Evolutionary conservation across 2,888 invertebrate genomes (phyloP).

Genomic region (Drosophila percnosoma): DNA sequence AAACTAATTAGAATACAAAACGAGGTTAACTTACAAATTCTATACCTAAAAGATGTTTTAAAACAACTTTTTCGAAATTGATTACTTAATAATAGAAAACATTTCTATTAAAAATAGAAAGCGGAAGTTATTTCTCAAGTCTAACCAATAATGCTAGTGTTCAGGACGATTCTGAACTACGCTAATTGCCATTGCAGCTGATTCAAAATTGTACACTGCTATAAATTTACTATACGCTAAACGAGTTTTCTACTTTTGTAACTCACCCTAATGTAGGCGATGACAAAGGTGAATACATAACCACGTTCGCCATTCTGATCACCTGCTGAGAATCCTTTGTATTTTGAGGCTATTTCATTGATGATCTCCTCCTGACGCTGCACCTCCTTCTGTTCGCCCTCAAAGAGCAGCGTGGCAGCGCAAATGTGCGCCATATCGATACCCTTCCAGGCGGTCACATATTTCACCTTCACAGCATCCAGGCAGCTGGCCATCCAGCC

Average conservation of each 20-base stretch:
- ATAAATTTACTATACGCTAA: background rate
- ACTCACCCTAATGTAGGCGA: constrained; percentile 97
- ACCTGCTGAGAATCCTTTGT: constrained; percentile 95
- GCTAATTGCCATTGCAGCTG: background rate
- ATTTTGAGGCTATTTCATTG: constrained; percentile 90
- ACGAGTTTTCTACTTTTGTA: background rate
- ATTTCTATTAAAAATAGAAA: background rate
- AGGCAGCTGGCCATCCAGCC: constrained; percentile 88
- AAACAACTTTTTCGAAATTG: background rate
- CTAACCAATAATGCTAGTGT: background rate
- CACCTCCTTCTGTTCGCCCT: constrained; percentile 91
- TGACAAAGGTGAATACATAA: constrained; percentile 97
- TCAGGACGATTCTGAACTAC: background rate
- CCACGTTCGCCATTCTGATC: constrained; percentile 97
- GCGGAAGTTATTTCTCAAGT: background rate
- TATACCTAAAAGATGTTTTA: background rate
- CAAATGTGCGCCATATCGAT: constrained; percentile 92
- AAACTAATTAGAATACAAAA: background rate
- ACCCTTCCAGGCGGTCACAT: constrained; percentile 94
- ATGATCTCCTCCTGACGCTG: constrained; percentile 91
- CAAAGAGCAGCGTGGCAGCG: constrained; percentile 97
- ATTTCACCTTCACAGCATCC: constrained; percentile 93
- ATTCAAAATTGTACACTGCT: background rate
- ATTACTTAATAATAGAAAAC: background rate
- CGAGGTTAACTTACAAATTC: background rate